Percentiles rank a stretch among this genome's conserved stretches.
Conservation (phyloP, 2,888 invertebrate genomes). For the Adelphocoris suturalis region DNA sequence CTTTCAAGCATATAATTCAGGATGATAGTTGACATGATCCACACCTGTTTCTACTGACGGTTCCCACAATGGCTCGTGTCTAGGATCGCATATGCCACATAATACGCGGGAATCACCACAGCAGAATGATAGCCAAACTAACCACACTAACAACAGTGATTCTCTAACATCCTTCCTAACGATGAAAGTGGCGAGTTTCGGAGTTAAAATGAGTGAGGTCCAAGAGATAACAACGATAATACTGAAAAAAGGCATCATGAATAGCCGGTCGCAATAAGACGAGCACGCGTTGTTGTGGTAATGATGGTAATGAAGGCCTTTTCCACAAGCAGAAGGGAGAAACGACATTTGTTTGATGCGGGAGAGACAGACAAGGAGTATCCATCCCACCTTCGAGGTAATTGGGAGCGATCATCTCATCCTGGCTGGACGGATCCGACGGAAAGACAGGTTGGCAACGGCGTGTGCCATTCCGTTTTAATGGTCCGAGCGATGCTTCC, state of each 20-base stretch:
- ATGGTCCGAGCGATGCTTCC: slow-evolving; percentile 48
- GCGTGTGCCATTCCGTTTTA: slow-evolving; percentile 59
- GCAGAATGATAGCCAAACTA: neutral
- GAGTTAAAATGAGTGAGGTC: neutral
- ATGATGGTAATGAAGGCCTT: slow-evolving; percentile 22
- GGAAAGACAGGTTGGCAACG: slow-evolving; percentile 61
- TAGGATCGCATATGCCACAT: slow-evolving; percentile 8
- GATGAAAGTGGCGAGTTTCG: slow-evolving; percentile 1
- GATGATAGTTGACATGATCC: neutral
- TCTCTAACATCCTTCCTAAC: neutral
- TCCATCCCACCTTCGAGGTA: slow-evolving; percentile 39
- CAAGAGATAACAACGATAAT: slow-evolving; percentile 15
- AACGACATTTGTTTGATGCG: slow-evolving; percentile 57
- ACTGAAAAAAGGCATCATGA: neutral
- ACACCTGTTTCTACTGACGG: neutral
- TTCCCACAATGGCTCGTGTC: neutral
- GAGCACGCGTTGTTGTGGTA: slow-evolving; percentile 24
- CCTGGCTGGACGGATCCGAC: slow-evolving; percentile 1
- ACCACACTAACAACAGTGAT: slow-evolving; percentile 24
- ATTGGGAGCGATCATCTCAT: slow-evolving; percentile 17
- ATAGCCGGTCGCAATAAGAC: slow-evolving; percentile 21
- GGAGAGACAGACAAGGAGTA: neutral
- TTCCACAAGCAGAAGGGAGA: neutral
- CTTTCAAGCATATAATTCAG: no score
- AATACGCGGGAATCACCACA: neutral